Evolutionary conservation across 2,113 vertebrate species (phyloP).

Genomic region (Cairina moschata): DNA sequence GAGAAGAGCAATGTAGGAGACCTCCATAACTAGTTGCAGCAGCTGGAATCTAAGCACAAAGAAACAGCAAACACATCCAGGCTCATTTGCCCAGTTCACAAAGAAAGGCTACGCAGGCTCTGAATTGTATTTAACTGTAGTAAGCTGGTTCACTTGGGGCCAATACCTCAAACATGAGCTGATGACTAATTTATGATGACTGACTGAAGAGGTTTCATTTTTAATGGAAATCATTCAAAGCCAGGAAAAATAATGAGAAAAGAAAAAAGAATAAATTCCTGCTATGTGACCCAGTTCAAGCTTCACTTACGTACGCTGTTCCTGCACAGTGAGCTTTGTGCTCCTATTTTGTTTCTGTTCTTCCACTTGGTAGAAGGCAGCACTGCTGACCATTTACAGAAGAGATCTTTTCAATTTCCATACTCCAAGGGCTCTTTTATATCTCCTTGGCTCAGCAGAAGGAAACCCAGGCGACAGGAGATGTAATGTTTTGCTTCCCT

Average conservation of each 20-base stretch:
- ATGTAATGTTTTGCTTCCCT: background rate
- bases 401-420: background rate
- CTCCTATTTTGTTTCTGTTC: background rate
- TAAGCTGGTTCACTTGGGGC: background rate
- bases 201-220: constrained; percentile 28
- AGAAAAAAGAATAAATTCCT: background rate
- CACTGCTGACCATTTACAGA: background rate
- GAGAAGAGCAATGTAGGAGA: background rate
- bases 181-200: constrained; percentile 44
- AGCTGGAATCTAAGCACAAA: constrained; percentile 29
- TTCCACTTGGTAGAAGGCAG: background rate
- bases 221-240: constrained; percentile 32
- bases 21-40: background rate
- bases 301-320: background rate
- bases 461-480: background rate
- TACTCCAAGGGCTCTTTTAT: background rate
- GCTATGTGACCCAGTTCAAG: background rate
- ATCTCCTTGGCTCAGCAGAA: background rate
- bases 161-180: background rate
- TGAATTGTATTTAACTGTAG: background rate
- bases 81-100: constrained; percentile 1
- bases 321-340: background rate
- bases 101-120: background rate
- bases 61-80: background rate
- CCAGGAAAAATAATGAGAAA: constrained; percentile 13